phyloP scores from a whole-genome alignment of 92 coral and sea anemone species.

The Nematostella vectensis region DNA sequence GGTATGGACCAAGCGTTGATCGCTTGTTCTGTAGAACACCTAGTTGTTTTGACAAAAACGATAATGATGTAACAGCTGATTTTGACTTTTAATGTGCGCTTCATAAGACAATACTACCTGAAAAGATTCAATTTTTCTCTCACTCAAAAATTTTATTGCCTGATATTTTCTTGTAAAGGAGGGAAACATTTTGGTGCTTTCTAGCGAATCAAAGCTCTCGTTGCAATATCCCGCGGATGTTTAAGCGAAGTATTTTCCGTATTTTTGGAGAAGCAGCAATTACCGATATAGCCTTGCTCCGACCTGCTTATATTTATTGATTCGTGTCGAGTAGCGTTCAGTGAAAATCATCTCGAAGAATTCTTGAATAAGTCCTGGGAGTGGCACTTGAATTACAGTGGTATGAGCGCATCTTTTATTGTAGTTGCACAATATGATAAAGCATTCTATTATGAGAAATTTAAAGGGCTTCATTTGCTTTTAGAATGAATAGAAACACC shows the following conservation, averaged over 20 bases:
- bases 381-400: too few relatives aligned
- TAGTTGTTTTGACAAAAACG: not conserved
- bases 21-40: not conserved
- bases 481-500: constrained; percentile 33
- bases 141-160: too few relatives aligned
- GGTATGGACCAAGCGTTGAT: not conserved
- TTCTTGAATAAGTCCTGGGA: too few relatives aligned
- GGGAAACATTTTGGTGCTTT: too few relatives aligned
- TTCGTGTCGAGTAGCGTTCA: not conserved
- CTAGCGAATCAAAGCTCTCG: too few relatives aligned
- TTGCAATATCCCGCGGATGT: too few relatives aligned
- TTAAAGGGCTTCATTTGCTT: constrained; percentile 34
- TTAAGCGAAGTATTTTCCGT: too few relatives aligned
- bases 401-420: too few relatives aligned
- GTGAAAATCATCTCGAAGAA: not conserved
- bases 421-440: not conserved
- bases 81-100: constrained; percentile 3
- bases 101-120: not conserved
- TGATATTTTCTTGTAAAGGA: too few relatives aligned
- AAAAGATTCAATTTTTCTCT: not conserved
- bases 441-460: not conserved
- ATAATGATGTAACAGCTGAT: not conserved
- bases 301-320: not conserved
- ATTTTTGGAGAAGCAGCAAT: too few relatives aligned
- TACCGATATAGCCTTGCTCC: too few relatives aligned